Evolutionary conservation across 2,113 vertebrate species (phyloP).

Genomic region (Hippocampus barbouri): DNA sequence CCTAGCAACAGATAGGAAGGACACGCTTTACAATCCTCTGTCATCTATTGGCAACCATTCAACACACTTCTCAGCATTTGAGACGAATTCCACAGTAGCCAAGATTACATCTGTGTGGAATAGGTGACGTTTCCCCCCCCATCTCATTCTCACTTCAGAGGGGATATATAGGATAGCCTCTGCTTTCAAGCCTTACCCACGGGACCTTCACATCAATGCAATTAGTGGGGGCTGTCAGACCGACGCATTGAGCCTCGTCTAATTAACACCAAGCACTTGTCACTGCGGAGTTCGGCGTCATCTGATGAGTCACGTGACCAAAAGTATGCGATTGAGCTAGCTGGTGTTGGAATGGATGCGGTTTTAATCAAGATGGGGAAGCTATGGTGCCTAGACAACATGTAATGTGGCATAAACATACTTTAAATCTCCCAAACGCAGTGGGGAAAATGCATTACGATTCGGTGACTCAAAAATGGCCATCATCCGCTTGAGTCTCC

Average conservation of each 20-base stretch:
- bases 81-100: conserved; percentile 41
- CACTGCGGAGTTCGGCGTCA: conserved; percentile 25
- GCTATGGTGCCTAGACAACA: not conserved
- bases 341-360: not conserved
- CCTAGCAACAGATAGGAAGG: conserved; percentile 29
- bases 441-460: too few relatives aligned
- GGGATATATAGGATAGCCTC: conserved; percentile 63
- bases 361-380: not conserved
- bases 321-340: not conserved
- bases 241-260: conserved; percentile 57
- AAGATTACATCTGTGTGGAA: conserved; percentile 48
- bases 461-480: too few relatives aligned
- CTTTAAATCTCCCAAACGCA: too few relatives aligned
- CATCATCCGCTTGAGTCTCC: too few relatives aligned
- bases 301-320: not conserved
- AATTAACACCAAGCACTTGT: conserved; percentile 58
- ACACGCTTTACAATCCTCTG: conserved; percentile 40
- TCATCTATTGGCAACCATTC: conserved; percentile 31
- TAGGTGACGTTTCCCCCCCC: conserved; percentile 35
- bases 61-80: conserved; percentile 13
- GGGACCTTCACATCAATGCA: conserved; percentile 71
- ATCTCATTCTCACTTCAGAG: conserved; percentile 65
- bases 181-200: conserved; percentile 63
- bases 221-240: conserved; percentile 59
- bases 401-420: too few relatives aligned